phyloP scores from a whole-genome alignment of 2,888 invertebrate species.

The Labia minor region DNA sequence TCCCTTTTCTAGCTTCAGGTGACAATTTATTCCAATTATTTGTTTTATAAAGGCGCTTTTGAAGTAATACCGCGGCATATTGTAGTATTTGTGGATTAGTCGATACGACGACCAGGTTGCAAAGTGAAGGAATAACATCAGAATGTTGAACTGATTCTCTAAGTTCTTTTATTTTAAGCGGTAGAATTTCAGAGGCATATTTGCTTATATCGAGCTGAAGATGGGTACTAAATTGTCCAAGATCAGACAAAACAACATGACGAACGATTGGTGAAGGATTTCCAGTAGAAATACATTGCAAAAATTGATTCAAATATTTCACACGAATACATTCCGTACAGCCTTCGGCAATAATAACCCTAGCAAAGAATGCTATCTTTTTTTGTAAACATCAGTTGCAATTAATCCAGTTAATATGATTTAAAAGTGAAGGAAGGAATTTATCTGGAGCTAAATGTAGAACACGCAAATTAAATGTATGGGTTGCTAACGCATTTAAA shows the following conservation, averaged over 20 bases:
- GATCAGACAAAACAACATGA: too few species aligned
- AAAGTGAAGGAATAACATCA: conserved; percentile 50
- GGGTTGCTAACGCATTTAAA: conserved; percentile 56
- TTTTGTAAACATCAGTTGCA: conserved; percentile 49
- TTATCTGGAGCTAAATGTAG: conserved; percentile 65
- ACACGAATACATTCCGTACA: too few species aligned
- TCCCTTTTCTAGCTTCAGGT: conserved; percentile 41
- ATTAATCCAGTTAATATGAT: conserved; percentile 8
- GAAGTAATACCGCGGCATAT: conserved; percentile 59
- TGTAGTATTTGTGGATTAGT: conserved; percentile 56
- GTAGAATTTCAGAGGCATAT: conserved; percentile 58
- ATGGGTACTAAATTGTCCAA: conserved; percentile 71
- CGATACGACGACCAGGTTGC: conserved; percentile 51
- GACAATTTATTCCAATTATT: conserved; percentile 55
- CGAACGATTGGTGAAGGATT: too few species aligned
- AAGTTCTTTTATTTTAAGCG: conserved; percentile 51
- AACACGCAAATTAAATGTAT: conserved; percentile 62
- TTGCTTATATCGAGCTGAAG: conserved; percentile 67
- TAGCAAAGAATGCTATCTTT: conserved; percentile 60
- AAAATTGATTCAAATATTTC: too few species aligned
- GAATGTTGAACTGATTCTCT: conserved; percentile 56
- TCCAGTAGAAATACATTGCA: too few species aligned
- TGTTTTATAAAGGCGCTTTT: conserved; percentile 52
- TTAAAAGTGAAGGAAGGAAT: conserved; percentile 56
- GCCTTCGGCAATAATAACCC: conserved; percentile 67